phyloP scores from a whole-genome alignment of 1,140 invertebrate species.

The Notospermus geniculatus region DNA sequence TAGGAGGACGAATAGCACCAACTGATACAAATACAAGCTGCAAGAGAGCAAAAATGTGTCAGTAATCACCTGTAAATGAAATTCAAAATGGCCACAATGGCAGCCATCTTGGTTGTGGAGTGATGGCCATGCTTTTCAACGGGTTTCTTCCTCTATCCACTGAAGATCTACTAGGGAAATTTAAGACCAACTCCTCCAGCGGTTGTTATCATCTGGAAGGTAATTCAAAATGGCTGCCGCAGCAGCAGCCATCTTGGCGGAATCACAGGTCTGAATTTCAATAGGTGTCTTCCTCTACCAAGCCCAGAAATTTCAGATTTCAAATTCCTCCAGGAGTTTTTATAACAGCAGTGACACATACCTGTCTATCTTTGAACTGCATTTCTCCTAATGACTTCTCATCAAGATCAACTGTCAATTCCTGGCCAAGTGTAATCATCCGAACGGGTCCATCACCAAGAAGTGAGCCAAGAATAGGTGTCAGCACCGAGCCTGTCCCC shows the following conservation, averaged over 20 bases:
- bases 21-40: slow-evolving; percentile 86
- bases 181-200: no score
- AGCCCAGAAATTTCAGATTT: neutral
- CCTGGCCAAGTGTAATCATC: slow-evolving; percentile 91
- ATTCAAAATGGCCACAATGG: no score
- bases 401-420: slow-evolving; percentile 88
- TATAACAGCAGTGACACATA: slow-evolving; percentile 52
- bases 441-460: slow-evolving; percentile 77
- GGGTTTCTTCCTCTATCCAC: no score
- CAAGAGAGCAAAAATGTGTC: slow-evolving; percentile 25
- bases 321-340: neutral
- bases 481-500: slow-evolving; percentile 32
- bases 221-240: no score
- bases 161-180: no score
- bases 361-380: slow-evolving; percentile 80
- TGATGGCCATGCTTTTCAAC: no score
- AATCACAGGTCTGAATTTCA: no score
- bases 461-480: slow-evolving; percentile 54
- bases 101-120: no score
- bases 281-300: neutral
- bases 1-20: slow-evolving; percentile 73
- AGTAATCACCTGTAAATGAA: neutral
- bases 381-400: slow-evolving; percentile 85
- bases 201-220: no score
- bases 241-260: no score